These are phyloP conservation scores for Incurvaria masculella DNA, from an alignment of 2,888 invertebrate genomes.

Conservation along the genomic window DNA sequence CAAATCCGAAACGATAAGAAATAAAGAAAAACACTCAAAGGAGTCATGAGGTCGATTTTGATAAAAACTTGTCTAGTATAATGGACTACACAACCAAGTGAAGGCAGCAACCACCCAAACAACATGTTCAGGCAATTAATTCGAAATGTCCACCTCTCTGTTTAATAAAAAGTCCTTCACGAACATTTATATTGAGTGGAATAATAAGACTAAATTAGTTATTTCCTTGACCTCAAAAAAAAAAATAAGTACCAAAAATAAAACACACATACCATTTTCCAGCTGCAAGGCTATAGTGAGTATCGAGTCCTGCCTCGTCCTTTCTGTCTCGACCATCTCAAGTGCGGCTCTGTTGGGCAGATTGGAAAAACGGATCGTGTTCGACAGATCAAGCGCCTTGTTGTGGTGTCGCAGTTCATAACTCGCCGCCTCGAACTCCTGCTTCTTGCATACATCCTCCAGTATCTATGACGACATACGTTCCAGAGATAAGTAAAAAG, in stretches of 20 bases:
- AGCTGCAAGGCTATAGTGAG: constrained; percentile 75
- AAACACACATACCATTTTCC: constrained; percentile 58
- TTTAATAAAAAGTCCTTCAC: constrained; percentile 1
- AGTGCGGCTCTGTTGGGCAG: constrained; percentile 88
- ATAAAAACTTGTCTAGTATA: too few species aligned
- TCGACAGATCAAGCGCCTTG: constrained; percentile 70
- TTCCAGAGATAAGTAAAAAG: too few species aligned
- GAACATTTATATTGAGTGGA: background rate
- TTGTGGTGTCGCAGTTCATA: constrained; percentile 83
- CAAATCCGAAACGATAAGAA: too few species aligned
- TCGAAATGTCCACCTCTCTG: constrained; percentile 2
- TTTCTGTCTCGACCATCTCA: constrained; percentile 72
- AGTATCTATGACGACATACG: constrained; percentile 60
- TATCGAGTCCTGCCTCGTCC: constrained; percentile 58
- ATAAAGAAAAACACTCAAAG: too few species aligned
- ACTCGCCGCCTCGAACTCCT: constrained; percentile 68
- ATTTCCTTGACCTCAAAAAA: background rate
- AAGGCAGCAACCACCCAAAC: too few species aligned
- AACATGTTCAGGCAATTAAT: background rate
- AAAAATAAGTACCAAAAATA: background rate
- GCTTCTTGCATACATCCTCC: constrained; percentile 82
- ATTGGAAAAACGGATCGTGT: constrained; percentile 79
- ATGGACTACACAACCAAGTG: too few species aligned
- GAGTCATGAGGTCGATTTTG: too few species aligned
- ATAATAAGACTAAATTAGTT: background rate